Conservation (phyloP, 1,140 invertebrate genomes). For the Portunus trituberculatus region DNA sequence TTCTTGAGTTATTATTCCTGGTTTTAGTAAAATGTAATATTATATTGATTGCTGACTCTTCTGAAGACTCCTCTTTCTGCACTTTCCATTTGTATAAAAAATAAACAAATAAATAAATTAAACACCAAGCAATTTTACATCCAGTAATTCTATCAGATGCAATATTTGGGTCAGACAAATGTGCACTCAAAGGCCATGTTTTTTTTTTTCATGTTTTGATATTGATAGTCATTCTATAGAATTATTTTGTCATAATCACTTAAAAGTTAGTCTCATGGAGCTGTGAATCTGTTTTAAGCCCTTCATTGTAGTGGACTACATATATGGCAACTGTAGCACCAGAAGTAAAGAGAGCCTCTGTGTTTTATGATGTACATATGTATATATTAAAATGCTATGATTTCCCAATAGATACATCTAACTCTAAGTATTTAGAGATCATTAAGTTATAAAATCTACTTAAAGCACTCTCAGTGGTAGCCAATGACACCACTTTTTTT, state of each 20-base stretch:
- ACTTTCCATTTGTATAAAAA: slow-evolving; percentile 52
- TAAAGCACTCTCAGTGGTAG: slow-evolving; percentile 74
- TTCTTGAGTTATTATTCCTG: slow-evolving; percentile 56
- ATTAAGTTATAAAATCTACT: slow-evolving; percentile 74
- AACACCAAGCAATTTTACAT: background rate
- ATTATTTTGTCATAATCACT: background rate
- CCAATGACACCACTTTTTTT: slow-evolving; percentile 56
- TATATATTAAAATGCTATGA: slow-evolving; percentile 52
- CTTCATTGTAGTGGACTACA: slow-evolving; percentile 37
- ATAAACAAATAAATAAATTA: background rate
- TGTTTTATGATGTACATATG: slow-evolving; percentile 40
- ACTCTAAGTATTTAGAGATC: slow-evolving; percentile 75
- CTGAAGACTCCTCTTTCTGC: slow-evolving; percentile 57
- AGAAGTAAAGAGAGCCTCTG: slow-evolving; percentile 73
- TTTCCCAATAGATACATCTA: slow-evolving; percentile 64
- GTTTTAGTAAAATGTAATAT: slow-evolving; percentile 32
- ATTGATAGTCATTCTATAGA: slow-evolving; percentile 46
- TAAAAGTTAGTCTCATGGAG: background rate
- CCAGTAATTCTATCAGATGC: background rate
- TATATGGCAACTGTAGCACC: slow-evolving; percentile 75
- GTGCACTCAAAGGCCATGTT: slow-evolving; percentile 73
- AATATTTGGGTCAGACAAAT: slow-evolving; percentile 64
- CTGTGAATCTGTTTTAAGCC: slow-evolving; percentile 42
- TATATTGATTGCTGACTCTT: slow-evolving; percentile 43
- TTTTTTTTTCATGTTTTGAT: slow-evolving; percentile 72